Evolutionary conservation across 2,113 vertebrate species (phyloP).

Genomic region (Bucco capensis): DNA sequence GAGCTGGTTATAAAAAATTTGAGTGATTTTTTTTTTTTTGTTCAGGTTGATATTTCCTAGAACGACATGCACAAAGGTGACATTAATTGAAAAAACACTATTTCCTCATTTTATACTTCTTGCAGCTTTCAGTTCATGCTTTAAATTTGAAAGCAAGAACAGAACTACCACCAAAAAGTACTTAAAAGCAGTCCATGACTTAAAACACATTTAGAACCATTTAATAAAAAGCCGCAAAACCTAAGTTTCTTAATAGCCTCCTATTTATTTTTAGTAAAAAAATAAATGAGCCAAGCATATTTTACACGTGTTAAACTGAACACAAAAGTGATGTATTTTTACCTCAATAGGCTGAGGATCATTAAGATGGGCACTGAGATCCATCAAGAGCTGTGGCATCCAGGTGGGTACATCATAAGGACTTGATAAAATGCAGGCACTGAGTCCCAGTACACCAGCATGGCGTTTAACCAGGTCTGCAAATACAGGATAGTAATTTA

Average conservation of each 20-base stretch:
- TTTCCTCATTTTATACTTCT: neutral
- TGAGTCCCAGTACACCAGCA: constrained; percentile 93
- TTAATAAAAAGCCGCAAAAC: neutral
- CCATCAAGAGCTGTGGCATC: constrained; percentile 98
- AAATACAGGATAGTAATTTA: neutral
- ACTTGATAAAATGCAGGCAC: constrained; percentile 93
- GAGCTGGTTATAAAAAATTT: neutral
- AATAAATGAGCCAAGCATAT: neutral
- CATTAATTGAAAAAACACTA: neutral
- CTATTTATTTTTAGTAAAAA: neutral
- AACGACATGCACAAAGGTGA: neutral
- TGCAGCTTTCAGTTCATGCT: neutral
- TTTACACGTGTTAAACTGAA: neutral
- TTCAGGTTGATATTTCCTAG: neutral
- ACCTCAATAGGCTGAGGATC: constrained; percentile 98
- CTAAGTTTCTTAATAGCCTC: neutral
- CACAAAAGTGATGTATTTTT: neutral
- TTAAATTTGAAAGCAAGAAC: neutral
- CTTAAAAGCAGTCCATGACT: neutral
- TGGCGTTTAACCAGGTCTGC: constrained; percentile 91
- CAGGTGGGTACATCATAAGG: constrained; percentile 95
- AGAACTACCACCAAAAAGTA: neutral
- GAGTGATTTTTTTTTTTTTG: too few relatives aligned
- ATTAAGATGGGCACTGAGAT: constrained; percentile 94
- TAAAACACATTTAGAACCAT: accelerated